Conservation (phyloP, 1,140 invertebrate genomes). For the Cydia pomonella region DNA sequence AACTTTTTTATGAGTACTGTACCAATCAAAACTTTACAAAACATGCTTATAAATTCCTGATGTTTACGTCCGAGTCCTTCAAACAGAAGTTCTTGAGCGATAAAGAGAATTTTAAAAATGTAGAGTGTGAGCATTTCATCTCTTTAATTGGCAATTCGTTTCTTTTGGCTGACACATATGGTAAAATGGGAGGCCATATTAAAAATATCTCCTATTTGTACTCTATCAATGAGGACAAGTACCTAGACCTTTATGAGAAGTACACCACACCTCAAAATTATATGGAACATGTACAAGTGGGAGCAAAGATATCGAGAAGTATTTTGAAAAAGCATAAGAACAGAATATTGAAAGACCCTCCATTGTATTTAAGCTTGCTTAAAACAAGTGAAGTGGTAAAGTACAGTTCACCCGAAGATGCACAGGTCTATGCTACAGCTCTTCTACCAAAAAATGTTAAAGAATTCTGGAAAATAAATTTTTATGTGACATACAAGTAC, state of each 20-base stretch:
- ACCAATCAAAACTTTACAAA: conserved; percentile 35
- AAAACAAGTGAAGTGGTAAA: conserved; percentile 6
- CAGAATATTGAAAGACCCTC: conserved; percentile 1
- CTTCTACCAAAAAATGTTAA: conserved; percentile 40
- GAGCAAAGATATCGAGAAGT: conserved; percentile 1
- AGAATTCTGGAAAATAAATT: conserved; percentile 55
- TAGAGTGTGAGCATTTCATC: neutral
- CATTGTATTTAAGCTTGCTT: conserved; percentile 14
- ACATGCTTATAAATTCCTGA: conserved; percentile 45
- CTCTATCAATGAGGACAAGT: neutral
- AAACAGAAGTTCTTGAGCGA: conserved; percentile 8
- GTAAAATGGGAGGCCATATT: neutral
- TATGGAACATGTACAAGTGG: neutral
- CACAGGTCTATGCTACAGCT: conserved; percentile 7
- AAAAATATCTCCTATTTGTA: conserved; percentile 15
- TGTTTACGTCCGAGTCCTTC: conserved; percentile 27
- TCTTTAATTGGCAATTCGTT: conserved; percentile 22
- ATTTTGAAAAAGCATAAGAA: conserved; percentile 19
- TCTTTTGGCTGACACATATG: conserved; percentile 21
- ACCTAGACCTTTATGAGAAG: conserved; percentile 21
- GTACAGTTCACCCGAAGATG: neutral
- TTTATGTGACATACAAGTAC: conserved; percentile 41
- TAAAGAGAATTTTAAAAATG: neutral
- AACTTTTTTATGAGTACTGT: conserved; percentile 46
- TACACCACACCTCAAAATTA: neutral